phyloP scores from a whole-genome alignment of 2,113 vertebrate genomes.

The Tor tambroides region DNA sequence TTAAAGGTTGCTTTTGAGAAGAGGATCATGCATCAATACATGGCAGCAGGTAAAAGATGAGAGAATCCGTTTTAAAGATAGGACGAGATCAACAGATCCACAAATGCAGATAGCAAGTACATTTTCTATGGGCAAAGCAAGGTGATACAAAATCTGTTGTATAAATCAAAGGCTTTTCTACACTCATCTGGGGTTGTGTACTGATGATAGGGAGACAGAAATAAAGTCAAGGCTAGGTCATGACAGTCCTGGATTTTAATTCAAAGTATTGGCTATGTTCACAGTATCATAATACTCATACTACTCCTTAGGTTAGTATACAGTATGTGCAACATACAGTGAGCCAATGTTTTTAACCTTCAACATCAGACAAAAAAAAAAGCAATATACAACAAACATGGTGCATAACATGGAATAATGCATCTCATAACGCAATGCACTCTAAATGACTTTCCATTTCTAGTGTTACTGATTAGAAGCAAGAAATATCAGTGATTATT shows the following conservation, averaged over 20 bases:
- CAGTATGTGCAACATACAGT: neutral
- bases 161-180: slow-evolving; percentile 40
- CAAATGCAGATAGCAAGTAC: slow-evolving; percentile 28
- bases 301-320: neutral
- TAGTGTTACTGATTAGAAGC: neutral
- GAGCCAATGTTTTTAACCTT: neutral
- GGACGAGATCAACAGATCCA: slow-evolving; percentile 45
- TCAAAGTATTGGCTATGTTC: neutral
- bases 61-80: neutral
- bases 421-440: neutral
- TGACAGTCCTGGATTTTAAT: neutral
- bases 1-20: slow-evolving; percentile 57
- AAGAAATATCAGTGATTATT: neutral
- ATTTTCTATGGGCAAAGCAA: slow-evolving; percentile 7
- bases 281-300: neutral
- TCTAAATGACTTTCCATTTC: neutral
- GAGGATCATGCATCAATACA: neutral
- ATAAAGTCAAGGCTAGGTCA: slow-evolving; percentile 28
- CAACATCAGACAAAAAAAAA: neutral
- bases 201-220: neutral
- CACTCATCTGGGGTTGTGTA: neutral
- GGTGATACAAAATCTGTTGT: slow-evolving; percentile 12
- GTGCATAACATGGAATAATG: neutral
- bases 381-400: neutral
- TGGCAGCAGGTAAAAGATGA: slow-evolving; percentile 12